Evolutionary conservation across 2,888 invertebrate genomes (phyloP).

Genomic region (Bhutanitis thaidina): DNA sequence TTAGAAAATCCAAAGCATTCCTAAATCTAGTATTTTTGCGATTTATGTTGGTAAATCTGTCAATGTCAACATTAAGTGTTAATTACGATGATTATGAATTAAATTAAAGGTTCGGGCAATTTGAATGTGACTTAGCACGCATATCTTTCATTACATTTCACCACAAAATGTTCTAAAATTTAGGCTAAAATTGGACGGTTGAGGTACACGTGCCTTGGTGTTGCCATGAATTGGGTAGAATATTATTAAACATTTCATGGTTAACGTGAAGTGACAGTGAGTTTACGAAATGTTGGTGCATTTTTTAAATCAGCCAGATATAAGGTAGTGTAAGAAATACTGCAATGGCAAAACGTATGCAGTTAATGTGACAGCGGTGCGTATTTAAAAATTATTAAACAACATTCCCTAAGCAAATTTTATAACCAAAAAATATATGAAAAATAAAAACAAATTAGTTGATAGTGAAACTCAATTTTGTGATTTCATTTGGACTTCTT

Average conservation of each 20-base stretch:
- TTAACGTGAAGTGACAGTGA: neutral
- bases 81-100: too few relatives aligned
- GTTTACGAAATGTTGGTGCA: neutral
- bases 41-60: too few relatives aligned
- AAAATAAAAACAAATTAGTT: neutral
- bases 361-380: neutral
- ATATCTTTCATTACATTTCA: constrained; percentile 19
- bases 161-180: constrained; percentile 17
- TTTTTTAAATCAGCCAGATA: constrained; percentile 10
- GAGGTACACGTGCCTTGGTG: constrained; percentile 27
- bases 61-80: too few relatives aligned
- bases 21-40: neutral
- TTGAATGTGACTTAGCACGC: constrained; percentile 21
- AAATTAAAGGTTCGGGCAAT: too few relatives aligned
- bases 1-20: neutral
- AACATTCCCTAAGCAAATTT: constrained; percentile 5
- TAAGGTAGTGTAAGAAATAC: neutral
- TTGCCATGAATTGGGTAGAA: constrained; percentile 14
- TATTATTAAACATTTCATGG: neutral
- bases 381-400: neutral
- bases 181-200: constrained; percentile 14
- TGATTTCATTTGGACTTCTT: constrained; percentile 4
- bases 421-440: neutral
- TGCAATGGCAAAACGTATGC: neutral
- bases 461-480: neutral